phyloP scores from a whole-genome alignment of 2,113 vertebrate species.

The Buteo buteo region DNA sequence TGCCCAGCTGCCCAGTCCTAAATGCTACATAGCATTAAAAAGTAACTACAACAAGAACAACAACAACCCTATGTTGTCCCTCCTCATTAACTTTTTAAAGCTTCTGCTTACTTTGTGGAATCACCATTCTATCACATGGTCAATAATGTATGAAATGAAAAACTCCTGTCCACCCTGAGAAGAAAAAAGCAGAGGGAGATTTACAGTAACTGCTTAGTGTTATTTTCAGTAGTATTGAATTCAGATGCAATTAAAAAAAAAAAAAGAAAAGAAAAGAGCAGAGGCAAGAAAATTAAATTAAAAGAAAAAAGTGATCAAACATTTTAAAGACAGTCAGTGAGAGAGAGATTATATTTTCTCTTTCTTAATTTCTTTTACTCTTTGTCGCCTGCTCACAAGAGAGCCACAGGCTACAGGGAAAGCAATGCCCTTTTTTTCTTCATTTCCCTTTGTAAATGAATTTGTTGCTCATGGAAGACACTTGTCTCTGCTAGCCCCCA shows the following conservation, averaged over 20 bases:
- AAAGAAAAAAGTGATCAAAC: not conserved
- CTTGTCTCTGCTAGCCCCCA: not conserved
- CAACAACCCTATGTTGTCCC: not conserved
- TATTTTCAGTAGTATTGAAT: not conserved
- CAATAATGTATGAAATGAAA: conserved; percentile 62
- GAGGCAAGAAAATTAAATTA: not conserved
- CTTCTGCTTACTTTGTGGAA: conserved; percentile 30
- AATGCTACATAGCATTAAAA: conserved; percentile 36
- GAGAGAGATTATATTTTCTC: not conserved
- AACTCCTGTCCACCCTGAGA: conserved; percentile 13
- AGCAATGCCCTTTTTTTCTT: not conserved
- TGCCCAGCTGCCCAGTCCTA: conserved; percentile 17
- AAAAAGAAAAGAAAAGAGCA: not conserved
- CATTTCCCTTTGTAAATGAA: not conserved
- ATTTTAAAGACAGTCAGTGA: not conserved
- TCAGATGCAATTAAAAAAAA: not conserved
- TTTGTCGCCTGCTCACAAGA: not conserved
- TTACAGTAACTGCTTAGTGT: not conserved
- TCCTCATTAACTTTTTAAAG: conserved; percentile 56
- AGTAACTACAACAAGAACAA: conserved; percentile 29
- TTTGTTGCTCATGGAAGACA: not conserved
- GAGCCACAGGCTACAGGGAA: not conserved
- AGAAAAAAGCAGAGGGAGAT: not conserved
- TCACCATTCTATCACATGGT: not conserved
- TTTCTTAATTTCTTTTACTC: not conserved